Base-by-base conservation (phyloP, 2,888 invertebrate species). In the Lamproptera curius region DNA sequence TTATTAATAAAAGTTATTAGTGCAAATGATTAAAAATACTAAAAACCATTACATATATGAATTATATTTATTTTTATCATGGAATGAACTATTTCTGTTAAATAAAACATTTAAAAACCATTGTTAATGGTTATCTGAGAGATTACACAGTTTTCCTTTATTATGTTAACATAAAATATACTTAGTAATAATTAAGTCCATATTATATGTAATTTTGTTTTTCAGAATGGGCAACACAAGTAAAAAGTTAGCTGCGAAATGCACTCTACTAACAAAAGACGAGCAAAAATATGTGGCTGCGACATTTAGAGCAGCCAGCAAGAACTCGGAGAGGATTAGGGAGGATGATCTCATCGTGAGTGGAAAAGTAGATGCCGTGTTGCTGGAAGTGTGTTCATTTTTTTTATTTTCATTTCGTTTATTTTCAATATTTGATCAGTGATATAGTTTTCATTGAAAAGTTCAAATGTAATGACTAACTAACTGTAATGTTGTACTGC, bases 321-420 rank as follows among this genome's bases (percentile, higher is more conserved):
- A 90, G 70, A 91, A 91, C 75, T 91, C 91, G 0, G 91, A 91
- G 52, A 85, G 80, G 68, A 91, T 92, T 49, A 80, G 90, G 46
- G 91, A 92, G 77, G 92, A 92, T 51, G 92, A 92, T 70, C 86
- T 92, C 70, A 90, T 90, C 77, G 92, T 92, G 87, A 89, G 88
- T 86, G 81, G 80, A 57, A 76, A 70, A 73, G 61, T 86, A 78
- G 85, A 85, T 55, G 76, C 84, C 65, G 83, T 73, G 62, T 79
- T 73, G 58, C 69, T 87, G 77, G 83, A 87, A 81, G 86, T 87
- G 77, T 79, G 86, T 87, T 81, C 73, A 77, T 76, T 82, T 84
- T 75, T 65, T 67, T 73, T 66, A 67, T 69, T 43, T 62, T 59
- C 62, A 63, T 64, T 67, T 58, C 56, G 62, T 60, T 70, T 64